Conservation (phyloP, 2,797 vertebrate species). For the Sarcophilus harrisii region DNA sequence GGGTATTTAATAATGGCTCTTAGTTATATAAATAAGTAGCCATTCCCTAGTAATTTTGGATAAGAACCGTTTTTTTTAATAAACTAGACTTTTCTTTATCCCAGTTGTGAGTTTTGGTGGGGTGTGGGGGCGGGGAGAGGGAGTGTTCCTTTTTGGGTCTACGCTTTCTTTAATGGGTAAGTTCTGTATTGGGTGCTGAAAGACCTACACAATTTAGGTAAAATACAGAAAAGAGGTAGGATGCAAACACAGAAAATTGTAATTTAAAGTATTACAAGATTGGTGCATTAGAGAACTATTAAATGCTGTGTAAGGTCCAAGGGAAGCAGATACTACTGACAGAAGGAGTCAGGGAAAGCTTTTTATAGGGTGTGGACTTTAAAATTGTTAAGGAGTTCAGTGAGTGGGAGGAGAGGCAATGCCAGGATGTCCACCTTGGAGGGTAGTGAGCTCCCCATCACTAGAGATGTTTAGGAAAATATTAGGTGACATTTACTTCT, state of each 20-base stretch:
- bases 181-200: not conserved
- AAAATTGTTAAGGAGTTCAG: not conserved
- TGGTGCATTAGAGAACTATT: too few species aligned
- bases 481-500: not conserved
- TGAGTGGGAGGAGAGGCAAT: not conserved
- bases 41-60: not conserved
- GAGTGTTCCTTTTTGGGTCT: not conserved
- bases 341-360: not conserved
- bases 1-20: not conserved
- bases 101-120: not conserved
- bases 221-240: not conserved
- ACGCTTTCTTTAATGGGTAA: not conserved
- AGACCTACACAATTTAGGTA: not conserved
- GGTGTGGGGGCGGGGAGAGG: too few species aligned
- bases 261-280: not conserved
- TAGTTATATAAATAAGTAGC: not conserved
- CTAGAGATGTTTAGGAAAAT: not conserved
- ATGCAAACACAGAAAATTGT: not conserved
- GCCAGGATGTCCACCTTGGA: not conserved
- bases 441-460: not conserved
- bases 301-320: not conserved
- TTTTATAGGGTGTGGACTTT: not conserved
- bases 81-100: not conserved
- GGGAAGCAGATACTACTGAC: not conserved
- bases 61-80: not conserved